These are phyloP conservation scores for Polydrusus cervinus DNA, from an alignment of 2,888 invertebrate genomes.

Conservation along the genomic window DNA sequence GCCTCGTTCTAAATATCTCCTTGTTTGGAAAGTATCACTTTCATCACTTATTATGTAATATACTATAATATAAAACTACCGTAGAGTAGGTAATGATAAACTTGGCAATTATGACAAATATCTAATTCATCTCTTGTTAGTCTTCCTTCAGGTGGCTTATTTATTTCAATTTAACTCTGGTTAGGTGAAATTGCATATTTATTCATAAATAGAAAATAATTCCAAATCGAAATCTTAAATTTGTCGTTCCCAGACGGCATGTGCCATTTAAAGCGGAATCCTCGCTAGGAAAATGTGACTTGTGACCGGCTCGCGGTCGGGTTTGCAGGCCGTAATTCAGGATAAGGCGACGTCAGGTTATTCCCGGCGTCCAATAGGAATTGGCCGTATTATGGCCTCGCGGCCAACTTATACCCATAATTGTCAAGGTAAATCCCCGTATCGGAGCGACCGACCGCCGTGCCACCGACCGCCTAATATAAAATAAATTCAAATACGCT, in stretches of 20 bases:
- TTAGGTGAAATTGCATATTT: background rate
- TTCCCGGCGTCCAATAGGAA: slow-evolving; percentile 57
- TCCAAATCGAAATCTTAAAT: slow-evolving; percentile 6
- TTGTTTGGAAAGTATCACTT: too few species aligned
- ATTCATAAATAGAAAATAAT: background rate
- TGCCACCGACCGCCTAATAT: slow-evolving; percentile 37
- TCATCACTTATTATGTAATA: too few species aligned
- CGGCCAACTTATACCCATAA: slow-evolving; percentile 58
- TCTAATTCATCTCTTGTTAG: too few species aligned
- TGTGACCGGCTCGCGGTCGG: slow-evolving; percentile 60
- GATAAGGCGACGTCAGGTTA: slow-evolving; percentile 63
- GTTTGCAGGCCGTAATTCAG: slow-evolving; percentile 61
- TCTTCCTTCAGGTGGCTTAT: too few species aligned
- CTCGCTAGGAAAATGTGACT: slow-evolving; percentile 55
- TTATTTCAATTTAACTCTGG: too few species aligned
- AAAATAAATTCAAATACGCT: slow-evolving; percentile 52
- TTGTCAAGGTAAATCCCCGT: slow-evolving; percentile 58
- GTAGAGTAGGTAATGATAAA: too few species aligned
- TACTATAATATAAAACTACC: too few species aligned
- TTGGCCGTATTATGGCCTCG: slow-evolving; percentile 47
- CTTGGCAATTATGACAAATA: too few species aligned
- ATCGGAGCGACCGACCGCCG: slow-evolving; percentile 30
- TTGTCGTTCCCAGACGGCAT: slow-evolving; percentile 27
- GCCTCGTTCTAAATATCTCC: too few species aligned
- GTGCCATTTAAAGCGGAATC: slow-evolving; percentile 40